These are phyloP conservation scores for Pyrocoelia pectoralis DNA, from an alignment of 2,888 invertebrate genomes.

Conservation along the genomic window DNA sequence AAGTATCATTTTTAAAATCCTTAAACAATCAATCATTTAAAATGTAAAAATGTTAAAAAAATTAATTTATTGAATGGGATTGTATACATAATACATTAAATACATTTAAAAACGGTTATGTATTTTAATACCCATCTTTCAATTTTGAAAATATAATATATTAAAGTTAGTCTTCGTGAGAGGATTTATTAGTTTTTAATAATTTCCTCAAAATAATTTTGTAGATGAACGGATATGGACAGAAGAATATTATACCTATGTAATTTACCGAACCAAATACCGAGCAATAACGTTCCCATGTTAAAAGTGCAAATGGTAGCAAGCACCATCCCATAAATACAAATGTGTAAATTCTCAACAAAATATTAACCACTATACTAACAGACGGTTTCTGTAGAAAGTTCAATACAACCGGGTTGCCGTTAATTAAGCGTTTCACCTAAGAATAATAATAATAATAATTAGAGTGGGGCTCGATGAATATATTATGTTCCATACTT, in stretches of 20 bases:
- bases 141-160: too few relatives aligned
- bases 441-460: too few relatives aligned
- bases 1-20: too few relatives aligned
- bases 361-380: slow-evolving; percentile 63
- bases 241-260: slow-evolving; percentile 73
- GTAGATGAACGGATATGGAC: slow-evolving; percentile 70
- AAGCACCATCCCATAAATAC: slow-evolving; percentile 87
- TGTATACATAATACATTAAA: too few relatives aligned
- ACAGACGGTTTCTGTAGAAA: slow-evolving; percentile 59
- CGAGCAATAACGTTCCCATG: slow-evolving; percentile 71
- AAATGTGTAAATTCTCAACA: slow-evolving; percentile 77
- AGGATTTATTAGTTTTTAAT: slow-evolving; percentile 6
- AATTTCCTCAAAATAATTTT: slow-evolving; percentile 55
- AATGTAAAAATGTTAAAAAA: too few relatives aligned
- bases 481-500: too few relatives aligned
- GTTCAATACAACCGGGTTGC: slow-evolving; percentile 61
- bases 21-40: too few relatives aligned
- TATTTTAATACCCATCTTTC: too few relatives aligned
- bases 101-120: too few relatives aligned
- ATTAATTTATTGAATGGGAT: too few relatives aligned
- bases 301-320: slow-evolving; percentile 76
- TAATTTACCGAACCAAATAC: slow-evolving; percentile 72
- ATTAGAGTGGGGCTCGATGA: too few relatives aligned
- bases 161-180: too few relatives aligned
- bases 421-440: slow-evolving; percentile 66